Base-by-base conservation (phyloP, 2,113 vertebrate genomes). In the Coptodon rendalli region DNA sequence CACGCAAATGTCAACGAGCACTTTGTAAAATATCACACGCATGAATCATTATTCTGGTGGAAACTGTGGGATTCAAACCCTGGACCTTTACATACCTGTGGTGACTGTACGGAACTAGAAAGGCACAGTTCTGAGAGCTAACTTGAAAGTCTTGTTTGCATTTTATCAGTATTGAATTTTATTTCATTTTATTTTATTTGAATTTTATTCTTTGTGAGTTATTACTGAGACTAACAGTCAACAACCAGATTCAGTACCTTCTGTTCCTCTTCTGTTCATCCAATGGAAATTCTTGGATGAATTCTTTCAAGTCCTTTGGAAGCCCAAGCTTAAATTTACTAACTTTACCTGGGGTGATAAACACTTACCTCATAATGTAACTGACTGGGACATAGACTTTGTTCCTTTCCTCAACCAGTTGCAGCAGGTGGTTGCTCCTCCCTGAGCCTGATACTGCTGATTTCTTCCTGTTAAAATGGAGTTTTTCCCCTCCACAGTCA, bases 391-490 rank as follows among this genome's bases (percentile, higher is more conserved):
- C 16, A 34, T 6, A 34, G 59, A 63, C 59, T 63, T 63, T 63
- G 59, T 63, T 19, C 59, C 2, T 63, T 63, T 63, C 59, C 0
- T 36, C 31, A 63, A 63, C 9, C 31, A 63, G 59, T 63, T 19
- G 59, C 59, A 63, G 59, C 9, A 63, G 31, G 59, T 63, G 29
- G 59, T 9, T 63, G 29, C 59, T 16, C 59, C 6, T 34, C 29
- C 59, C 29, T 34, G 16, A 0, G 0, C 29, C 59, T 19, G 29
- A 34, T 3, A 11, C 9, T 63, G 16, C 29, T 63, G 59, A 34
- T 11, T 63, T 6, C 29, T 1, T 63, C 9, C 59, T 63, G 16
- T 63, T 34, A 63, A 63, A 63, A 63, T 19, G 2, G 59, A 34
- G 29, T 34, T 63, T 63, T 63, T 63, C 16, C 59, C 34, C 29